phyloP scores from a whole-genome alignment of 1,140 invertebrate genomes.

The Neodiprion pinetum region DNA sequence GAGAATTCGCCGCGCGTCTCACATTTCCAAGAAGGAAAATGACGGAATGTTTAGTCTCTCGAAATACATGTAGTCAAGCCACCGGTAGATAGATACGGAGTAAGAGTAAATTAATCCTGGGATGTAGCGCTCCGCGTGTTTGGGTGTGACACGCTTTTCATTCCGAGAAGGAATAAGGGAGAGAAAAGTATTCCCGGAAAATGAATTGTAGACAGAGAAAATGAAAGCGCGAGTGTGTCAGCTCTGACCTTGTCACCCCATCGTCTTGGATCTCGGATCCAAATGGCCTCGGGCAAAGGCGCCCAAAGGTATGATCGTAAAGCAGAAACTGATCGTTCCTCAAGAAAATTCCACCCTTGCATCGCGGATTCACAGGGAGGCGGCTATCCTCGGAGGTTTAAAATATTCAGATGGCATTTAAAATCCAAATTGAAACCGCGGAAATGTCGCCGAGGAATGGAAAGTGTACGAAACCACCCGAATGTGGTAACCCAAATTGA shows the following conservation, averaged over 20 bases:
- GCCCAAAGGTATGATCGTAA: neutral
- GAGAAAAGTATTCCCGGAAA: no score
- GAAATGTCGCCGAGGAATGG: constrained; percentile 39
- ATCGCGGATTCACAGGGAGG: neutral
- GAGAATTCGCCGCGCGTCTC: no score
- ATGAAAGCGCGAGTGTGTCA: no score
- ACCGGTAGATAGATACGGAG: neutral
- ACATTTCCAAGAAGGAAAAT: neutral
- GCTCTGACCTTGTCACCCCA: no score
- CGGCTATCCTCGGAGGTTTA: neutral
- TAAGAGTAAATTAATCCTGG: neutral
- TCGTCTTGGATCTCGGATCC: neutral
- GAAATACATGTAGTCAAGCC: neutral
- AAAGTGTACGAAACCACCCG: constrained; percentile 37
- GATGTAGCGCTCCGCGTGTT: neutral
- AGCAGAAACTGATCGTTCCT: neutral
- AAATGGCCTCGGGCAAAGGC: neutral
- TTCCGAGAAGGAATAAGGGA: no score
- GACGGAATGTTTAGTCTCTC: neutral
- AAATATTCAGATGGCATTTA: constrained; percentile 57
- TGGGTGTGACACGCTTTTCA: neutral
- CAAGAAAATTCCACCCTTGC: neutral
- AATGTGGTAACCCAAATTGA: constrained; percentile 53
- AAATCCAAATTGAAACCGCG: constrained; percentile 58
- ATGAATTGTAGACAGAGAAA: no score